phyloP scores from a whole-genome alignment of 2,888 invertebrate species.

The Leptinotarsa peninsularis region DNA sequence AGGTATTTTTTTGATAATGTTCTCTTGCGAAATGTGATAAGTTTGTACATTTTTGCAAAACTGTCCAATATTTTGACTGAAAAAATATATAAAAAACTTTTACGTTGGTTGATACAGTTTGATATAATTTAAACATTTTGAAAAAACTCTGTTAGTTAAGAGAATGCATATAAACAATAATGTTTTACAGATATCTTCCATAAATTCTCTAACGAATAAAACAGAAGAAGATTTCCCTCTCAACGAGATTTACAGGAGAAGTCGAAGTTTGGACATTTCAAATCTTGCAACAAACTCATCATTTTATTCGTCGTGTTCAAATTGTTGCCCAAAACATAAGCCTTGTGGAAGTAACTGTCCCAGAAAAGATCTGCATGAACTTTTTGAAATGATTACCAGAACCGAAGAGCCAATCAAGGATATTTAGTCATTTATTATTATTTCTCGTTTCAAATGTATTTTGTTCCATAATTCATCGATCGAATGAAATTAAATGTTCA shows the following conservation, averaged over 20 bases:
- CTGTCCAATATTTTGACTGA: no score
- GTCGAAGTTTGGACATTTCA: constrained; percentile 30
- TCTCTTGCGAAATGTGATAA: no score
- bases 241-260: constrained; percentile 45
- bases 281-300: constrained; percentile 43
- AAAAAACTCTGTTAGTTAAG: constrained; percentile 25
- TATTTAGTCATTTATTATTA: background rate
- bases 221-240: constrained; percentile 31
- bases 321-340: constrained; percentile 29
- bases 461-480: constrained; percentile 1
- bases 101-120: no score
- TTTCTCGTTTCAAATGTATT: background rate
- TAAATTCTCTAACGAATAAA: constrained; percentile 42
- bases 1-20: no score
- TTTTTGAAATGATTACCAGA: constrained; percentile 29
- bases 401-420: constrained; percentile 33
- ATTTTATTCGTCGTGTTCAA: constrained; percentile 45
- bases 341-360: constrained; percentile 14
- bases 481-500: background rate
- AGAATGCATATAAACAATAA: constrained; percentile 43
- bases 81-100: no score
- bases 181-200: constrained; percentile 46
- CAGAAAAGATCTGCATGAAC: constrained; percentile 21
- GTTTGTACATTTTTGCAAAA: no score
- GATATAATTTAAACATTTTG: no score